phyloP scores from a whole-genome alignment of 2,888 invertebrate genomes.

The Uropetala carovei region DNA sequence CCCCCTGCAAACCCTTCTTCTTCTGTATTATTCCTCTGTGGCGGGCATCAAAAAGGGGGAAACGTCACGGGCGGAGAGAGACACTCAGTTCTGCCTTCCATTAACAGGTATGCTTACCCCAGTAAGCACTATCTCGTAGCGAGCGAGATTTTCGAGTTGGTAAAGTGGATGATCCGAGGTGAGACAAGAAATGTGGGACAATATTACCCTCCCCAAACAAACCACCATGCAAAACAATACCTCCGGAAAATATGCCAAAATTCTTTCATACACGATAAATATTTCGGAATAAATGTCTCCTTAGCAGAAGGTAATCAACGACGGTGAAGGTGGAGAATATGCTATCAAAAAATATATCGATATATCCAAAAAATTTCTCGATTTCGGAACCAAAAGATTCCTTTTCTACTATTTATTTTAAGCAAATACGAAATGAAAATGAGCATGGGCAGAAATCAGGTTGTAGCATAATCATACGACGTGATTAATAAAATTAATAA shows the following conservation, averaged over 20 bases:
- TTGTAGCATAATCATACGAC: no score
- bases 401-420: no score
- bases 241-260: not conserved
- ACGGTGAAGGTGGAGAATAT: no score
- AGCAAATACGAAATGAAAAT: no score
- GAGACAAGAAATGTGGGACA: not conserved
- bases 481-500: no score
- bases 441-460: no score
- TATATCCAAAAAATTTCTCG: no score
- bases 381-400: no score
- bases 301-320: no score
- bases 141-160: not conserved
- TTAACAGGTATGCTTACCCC: not conserved
- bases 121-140: not conserved
- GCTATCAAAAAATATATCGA: no score
- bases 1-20: not conserved
- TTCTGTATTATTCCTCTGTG: not conserved
- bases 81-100: not conserved
- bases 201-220: not conserved
- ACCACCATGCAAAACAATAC: not conserved
- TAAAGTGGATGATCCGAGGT: not conserved
- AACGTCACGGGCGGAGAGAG: not conserved
- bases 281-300: no score
- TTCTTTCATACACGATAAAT: no score
- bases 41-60: not conserved